Evolutionary conservation across 2,888 invertebrate genomes (phyloP), one percentile per base, ranked within the genome.

Genomic region (Epinotia brunnichana): DNA sequence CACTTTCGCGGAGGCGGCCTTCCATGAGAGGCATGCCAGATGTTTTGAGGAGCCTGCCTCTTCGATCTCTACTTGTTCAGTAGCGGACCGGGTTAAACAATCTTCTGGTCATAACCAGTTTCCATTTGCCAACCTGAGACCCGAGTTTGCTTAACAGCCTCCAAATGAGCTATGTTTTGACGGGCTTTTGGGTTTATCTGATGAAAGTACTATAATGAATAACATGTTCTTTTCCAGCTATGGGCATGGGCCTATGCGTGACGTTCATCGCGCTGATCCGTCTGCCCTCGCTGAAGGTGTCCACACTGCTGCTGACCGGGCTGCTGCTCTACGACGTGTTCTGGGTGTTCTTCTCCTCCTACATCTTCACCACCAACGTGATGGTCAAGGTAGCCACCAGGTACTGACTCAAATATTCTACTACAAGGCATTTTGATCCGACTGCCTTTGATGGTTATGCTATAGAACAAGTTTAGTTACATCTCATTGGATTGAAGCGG

Each of bases 311-410:
- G 78, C 95, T 99, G 80, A 98, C 98, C 61, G 99, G 99, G 41
- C 94, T 99, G 79, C 95, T 99, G 75, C 96, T 98, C 73, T 99
- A 99, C 89, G 99, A 99, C 90, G 99, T 99, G 54, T 99, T 99
- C 93, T 99, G 99, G 99, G 99, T 99, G 67, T 99, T 99, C 94
- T 99, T 99, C 94, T 99, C 99, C 2, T 98, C 98, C 0, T 99
- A 99, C 89, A 98, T 99, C 87, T 99, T 99, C 94, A 99, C 98
- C 92, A 97, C 99, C 83, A 99, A 99, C 87, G 99, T 99, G 78
- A 99, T 99, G 99, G 99, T 99, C 77, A 99, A 98, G 93, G 97
- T 97, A 1, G 94, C 94, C 63, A 94, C 94, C 13, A 89, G 95
- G 95, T 92, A 78, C 80, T 72, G 1, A 24, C 13, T 56, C 5